Conservation (phyloP, 2,888 invertebrate genomes). For the Napeogenes sylphis region DNA sequence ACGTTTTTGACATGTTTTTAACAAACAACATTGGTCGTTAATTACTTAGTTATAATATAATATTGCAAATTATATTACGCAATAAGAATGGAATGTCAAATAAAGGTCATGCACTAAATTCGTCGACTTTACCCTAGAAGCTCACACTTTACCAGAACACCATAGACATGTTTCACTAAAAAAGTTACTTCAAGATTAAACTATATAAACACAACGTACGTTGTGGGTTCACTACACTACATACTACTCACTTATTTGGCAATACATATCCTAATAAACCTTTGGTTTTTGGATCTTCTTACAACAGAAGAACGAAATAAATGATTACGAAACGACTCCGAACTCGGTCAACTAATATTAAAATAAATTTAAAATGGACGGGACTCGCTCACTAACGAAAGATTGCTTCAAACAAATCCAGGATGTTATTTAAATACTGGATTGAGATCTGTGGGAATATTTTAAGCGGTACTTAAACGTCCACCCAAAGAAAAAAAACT, state of each 20-base stretch:
- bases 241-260: conserved; percentile 46
- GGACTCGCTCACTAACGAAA: conserved; percentile 65
- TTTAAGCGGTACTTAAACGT: conserved; percentile 12
- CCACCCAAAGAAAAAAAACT: conserved; percentile 14
- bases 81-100: conserved; percentile 31
- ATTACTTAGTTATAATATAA: conserved; percentile 19
- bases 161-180: conserved; percentile 51
- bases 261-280: conserved; percentile 22
- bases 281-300: conserved; percentile 44
- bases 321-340: conserved; percentile 27
- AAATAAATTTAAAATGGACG: conserved; percentile 62
- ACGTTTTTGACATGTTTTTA: conserved; percentile 23
- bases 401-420: conserved; percentile 21
- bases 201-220: conserved; percentile 33
- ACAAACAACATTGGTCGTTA: conserved; percentile 22
- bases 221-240: conserved; percentile 29
- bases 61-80: conserved; percentile 18
- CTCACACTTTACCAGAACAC: conserved; percentile 61
- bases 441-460: conserved; percentile 11
- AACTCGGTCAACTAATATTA: conserved; percentile 32
- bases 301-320: conserved; percentile 51
- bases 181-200: conserved; percentile 40
- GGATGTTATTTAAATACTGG: conserved; percentile 12
- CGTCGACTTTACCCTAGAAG: conserved; percentile 57
- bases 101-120: conserved; percentile 30